Percentiles rank a stretch among this genome's conserved stretches.
Conservation (phyloP, 2,797 vertebrate species). For the Sphaeramia orbicularis region DNA sequence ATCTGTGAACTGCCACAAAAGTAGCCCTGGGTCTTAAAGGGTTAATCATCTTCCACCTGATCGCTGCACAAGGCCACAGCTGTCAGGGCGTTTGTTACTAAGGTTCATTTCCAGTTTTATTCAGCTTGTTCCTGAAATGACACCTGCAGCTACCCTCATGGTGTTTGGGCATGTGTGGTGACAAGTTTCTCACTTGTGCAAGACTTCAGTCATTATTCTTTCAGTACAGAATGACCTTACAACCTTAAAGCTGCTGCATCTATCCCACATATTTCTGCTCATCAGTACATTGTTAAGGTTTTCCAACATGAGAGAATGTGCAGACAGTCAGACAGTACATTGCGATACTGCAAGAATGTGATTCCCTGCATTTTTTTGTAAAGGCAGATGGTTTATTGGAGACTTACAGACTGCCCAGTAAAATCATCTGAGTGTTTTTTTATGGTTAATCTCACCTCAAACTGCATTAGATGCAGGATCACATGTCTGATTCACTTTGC, state of each 20-base stretch:
- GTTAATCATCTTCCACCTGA: too few species aligned
- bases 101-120: too few species aligned
- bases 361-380: conserved; percentile 17
- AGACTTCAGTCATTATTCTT: too few species aligned
- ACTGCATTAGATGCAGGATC: background rate
- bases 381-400: conserved; percentile 2
- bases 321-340: background rate
- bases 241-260: background rate
- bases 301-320: background rate
- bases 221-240: too few species aligned
- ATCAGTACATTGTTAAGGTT: background rate
- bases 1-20: too few species aligned
- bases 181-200: too few species aligned
- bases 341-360: conserved; percentile 9
- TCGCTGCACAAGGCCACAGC: too few species aligned
- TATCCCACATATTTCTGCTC: background rate
- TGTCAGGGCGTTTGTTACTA: too few species aligned
- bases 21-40: too few species aligned
- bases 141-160: too few species aligned
- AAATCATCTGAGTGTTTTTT: background rate
- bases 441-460: background rate
- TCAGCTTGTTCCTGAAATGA: too few species aligned
- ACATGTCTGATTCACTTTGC: conserved; percentile 4
- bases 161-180: too few species aligned
- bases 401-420: background rate